These are phyloP conservation scores for Phylloscopus trochilus DNA, from an alignment of 2,113 vertebrate genomes.

Conservation along the genomic window DNA sequence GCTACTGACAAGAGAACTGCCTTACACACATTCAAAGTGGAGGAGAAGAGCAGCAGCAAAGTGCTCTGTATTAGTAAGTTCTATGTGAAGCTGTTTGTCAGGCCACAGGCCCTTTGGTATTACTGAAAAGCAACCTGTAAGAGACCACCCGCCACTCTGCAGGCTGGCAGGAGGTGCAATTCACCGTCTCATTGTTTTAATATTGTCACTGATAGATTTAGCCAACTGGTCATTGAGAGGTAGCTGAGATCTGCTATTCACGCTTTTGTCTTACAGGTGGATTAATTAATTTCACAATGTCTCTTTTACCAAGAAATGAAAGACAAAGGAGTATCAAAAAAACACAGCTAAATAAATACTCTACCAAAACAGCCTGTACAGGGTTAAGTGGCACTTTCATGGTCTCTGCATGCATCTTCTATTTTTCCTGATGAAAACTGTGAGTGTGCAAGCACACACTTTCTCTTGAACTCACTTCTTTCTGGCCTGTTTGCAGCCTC, in stretches of 20 bases:
- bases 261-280: background rate
- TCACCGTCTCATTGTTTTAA: background rate
- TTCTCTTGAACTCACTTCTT: background rate
- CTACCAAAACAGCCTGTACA: background rate
- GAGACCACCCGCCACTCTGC: background rate
- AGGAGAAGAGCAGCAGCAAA: accelerated
- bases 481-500: background rate
- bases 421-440: background rate
- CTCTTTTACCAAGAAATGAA: background rate
- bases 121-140: background rate
- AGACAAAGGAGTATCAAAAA: background rate
- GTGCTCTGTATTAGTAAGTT: background rate
- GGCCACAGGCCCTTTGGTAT: background rate
- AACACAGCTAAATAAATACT: background rate
- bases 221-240: background rate
- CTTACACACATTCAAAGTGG: background rate
- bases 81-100: accelerated
- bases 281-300: background rate
- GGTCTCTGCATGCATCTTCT: background rate
- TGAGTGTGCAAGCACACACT: background rate
- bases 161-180: background rate
- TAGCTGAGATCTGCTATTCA: background rate
- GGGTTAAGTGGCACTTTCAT: background rate
- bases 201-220: background rate
- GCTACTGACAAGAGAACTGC: background rate